phyloP scores from a whole-genome alignment of 2,888 invertebrate species.

The Silvanus unidentatus region DNA sequence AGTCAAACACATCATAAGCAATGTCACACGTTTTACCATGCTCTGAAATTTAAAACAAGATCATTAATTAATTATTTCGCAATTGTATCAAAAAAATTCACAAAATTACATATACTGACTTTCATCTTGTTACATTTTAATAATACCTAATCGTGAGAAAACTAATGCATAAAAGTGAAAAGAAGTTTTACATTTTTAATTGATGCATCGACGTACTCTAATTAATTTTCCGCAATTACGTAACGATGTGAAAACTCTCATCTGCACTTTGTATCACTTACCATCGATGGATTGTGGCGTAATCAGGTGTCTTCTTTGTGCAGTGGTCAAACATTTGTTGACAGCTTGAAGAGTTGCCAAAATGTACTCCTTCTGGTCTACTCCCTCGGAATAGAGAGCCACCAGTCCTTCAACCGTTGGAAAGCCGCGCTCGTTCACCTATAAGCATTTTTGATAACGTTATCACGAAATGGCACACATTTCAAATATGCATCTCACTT shows the following conservation, averaged over 20 bases:
- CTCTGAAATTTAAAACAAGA: constrained; percentile 48
- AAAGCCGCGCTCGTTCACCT: constrained; percentile 68
- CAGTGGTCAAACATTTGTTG: constrained; percentile 58
- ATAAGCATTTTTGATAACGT: constrained; percentile 16
- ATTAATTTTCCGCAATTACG: too few relatives aligned
- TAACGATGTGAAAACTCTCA: background rate
- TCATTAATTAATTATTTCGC: too few relatives aligned
- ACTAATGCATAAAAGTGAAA: too few relatives aligned
- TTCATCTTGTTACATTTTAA: too few relatives aligned
- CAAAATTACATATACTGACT: constrained; percentile 7
- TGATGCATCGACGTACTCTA: too few relatives aligned
- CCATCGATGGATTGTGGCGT: constrained; percentile 34
- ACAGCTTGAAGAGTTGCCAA: constrained; percentile 68
- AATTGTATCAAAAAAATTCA: too few relatives aligned
- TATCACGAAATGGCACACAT: too few relatives aligned
- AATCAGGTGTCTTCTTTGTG: constrained; percentile 44
- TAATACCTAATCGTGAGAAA: too few relatives aligned
- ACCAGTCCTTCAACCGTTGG: constrained; percentile 69
- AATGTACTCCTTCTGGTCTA: constrained; percentile 69
- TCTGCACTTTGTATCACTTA: constrained; percentile 18
- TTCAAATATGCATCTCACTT: too few relatives aligned
- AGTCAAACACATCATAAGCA: constrained; percentile 73
- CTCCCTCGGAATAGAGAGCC: constrained; percentile 69
- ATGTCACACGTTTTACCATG: constrained; percentile 68
- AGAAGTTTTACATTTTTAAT: too few relatives aligned